Percentiles rank a stretch among this genome's conserved stretches.
phyloP scores from a whole-genome alignment of 92 coral and sea anemone species.

The Umimayanthus kanabou region DNA sequence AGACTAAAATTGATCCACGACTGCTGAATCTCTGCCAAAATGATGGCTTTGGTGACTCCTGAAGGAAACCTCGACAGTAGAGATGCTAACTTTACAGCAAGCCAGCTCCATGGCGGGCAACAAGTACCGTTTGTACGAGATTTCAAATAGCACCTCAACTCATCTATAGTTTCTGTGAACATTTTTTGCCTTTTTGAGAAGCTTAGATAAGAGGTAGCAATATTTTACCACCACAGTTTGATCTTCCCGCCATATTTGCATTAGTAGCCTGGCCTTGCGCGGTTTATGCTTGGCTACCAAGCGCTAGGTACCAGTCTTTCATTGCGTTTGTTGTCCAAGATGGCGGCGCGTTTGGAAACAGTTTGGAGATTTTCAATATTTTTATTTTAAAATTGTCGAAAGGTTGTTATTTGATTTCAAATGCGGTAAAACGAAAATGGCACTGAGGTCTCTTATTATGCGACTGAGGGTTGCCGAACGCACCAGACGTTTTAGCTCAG shows the following conservation, averaged over 20 bases:
- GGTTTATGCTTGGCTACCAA: conserved; percentile 30
- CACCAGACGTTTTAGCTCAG: conserved; percentile 46
- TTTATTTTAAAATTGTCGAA: background rate
- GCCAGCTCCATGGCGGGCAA: conserved; percentile 95
- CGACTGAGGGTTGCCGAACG: conserved; percentile 5
- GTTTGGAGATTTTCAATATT: background rate
- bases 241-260: conserved; percentile 30
- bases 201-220: too few relatives aligned
- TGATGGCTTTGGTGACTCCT: conserved; percentile 91
- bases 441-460: background rate
- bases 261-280: conserved; percentile 18
- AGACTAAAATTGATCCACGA: conserved; percentile 85
- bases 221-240: background rate
- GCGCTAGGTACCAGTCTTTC: conserved; percentile 46
- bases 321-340: conserved; percentile 40
- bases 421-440: conserved; percentile 9
- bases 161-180: conserved; percentile 71
- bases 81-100: conserved; percentile 68
- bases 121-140: conserved; percentile 72
- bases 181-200: background rate
- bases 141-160: conserved; percentile 66
- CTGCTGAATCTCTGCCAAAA: conserved; percentile 88
- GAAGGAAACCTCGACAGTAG: conserved; percentile 89
- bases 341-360: conserved; percentile 56
- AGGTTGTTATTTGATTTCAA: conserved; percentile 1